Base-by-base conservation (phyloP, 2,113 vertebrate species). In the Tricholaema leucomelas region DNA sequence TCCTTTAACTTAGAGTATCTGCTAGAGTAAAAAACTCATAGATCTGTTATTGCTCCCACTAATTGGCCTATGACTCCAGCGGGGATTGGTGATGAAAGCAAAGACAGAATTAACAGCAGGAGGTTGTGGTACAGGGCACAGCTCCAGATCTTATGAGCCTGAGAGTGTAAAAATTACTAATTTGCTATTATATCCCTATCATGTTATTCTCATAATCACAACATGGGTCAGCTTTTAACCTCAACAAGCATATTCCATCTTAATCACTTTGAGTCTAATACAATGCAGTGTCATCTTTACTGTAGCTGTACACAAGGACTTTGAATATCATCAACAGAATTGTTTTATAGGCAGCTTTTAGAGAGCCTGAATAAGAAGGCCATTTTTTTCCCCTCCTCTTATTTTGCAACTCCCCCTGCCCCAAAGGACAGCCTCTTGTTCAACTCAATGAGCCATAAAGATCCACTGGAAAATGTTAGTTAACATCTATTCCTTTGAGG, bases 121-220 rank as follows among this genome's bases (percentile, higher is more conserved):
- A 80, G 65, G 14, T 21, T 81, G 42, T 74, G 38, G 73, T 90
- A 83, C 24, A 83, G 69, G 77, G 69, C 83, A 65, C 31, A 85
- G 44, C 36, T 93, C 67, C 90, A 74, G 48, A 82, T 59, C 30
- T 81, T 80, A 63, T 23, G 82, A 18, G 12, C 38, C 20, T 36
- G n/a, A 79, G 46, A 28, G 56, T 70, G 50, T 40, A 90, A 88
- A 85, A 89, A 83, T 36, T 25, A 65, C 52, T 59, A 33, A 16
- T 81, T 84, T 80, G 75, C 65, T 61, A 6, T 88, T 81, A 16
- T 81, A 76, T 50, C 54, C 81, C 19, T 71, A 21, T 67, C 33
- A 73, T 81, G 60, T 91, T 84, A 56, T 75, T 73, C 35, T 94
- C 48, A 86, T 84, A 95, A 78, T 55, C 78, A 79, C 69, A 93